Evolutionary conservation across 2,797 vertebrate species (phyloP).

Genomic region (Hydrolagus colliei): DNA sequence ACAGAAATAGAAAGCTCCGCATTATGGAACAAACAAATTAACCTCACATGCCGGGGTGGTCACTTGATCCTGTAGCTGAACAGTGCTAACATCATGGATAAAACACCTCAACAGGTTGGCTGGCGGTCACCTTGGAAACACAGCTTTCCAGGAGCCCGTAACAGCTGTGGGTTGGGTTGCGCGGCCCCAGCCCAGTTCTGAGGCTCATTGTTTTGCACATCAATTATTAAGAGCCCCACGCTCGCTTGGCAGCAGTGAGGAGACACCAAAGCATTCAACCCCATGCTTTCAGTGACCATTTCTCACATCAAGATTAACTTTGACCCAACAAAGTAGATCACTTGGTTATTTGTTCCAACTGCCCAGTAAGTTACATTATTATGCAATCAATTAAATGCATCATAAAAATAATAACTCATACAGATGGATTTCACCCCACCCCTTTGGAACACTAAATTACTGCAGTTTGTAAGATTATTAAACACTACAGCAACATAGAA

Average conservation of each 20-base stretch:
- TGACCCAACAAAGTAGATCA: too few species aligned
- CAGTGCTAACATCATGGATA: slow-evolving; percentile 34
- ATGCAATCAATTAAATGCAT: too few species aligned
- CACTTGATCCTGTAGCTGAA: slow-evolving; percentile 40
- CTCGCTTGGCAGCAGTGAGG: slow-evolving; percentile 46
- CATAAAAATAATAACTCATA: too few species aligned
- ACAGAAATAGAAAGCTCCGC: slow-evolving; percentile 34
- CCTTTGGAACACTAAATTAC: too few species aligned
- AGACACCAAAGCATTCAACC: slow-evolving; percentile 38
- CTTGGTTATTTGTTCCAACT: too few species aligned
- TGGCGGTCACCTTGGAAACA: slow-evolving; percentile 44
- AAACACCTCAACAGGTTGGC: slow-evolving; percentile 39
- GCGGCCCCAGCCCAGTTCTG: slow-evolving; percentile 35
- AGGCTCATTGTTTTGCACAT: slow-evolving; percentile 47
- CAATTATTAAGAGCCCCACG: slow-evolving; percentile 51
- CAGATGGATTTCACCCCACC: too few species aligned
- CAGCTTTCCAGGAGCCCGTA: slow-evolving; percentile 37
- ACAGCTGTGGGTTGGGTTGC: slow-evolving; percentile 38
- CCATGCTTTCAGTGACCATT: too few species aligned
- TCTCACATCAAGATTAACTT: too few species aligned
- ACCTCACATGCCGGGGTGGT: slow-evolving; percentile 40
- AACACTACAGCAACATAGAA: too few species aligned
- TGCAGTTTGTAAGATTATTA: too few species aligned
- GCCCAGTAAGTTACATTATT: too few species aligned
- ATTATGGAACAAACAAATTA: slow-evolving; percentile 42